These are phyloP conservation scores for Diarsia rubi DNA, from an alignment of 2,888 invertebrate genomes.

Conservation along the genomic window DNA sequence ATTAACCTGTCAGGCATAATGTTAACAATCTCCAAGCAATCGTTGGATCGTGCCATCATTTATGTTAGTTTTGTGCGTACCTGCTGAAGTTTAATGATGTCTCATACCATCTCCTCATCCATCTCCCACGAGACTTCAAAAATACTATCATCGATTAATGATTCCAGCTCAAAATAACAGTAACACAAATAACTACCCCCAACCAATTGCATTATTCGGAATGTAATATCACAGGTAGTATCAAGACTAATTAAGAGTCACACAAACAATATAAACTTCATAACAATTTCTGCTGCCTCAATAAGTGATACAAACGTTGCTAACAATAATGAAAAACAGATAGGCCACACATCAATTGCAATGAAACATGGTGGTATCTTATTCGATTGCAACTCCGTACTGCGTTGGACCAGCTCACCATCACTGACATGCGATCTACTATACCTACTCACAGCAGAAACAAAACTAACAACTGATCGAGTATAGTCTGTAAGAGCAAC, in stretches of 20 bases:
- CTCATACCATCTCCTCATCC: background rate
- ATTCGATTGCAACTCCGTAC: background rate
- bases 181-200: background rate
- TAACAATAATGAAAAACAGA: background rate
- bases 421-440: background rate
- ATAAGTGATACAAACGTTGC: background rate
- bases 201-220: background rate
- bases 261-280: background rate
- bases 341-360: background rate
- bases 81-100: background rate
- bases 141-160: too few relatives aligned
- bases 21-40: slow-evolving; percentile 12
- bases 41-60: background rate
- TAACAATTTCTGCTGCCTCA: background rate
- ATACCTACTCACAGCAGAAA: background rate
- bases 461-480: background rate
- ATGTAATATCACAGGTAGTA: background rate
- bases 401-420: background rate
- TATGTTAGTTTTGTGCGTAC: background rate
- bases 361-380: background rate
- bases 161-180: too few relatives aligned
- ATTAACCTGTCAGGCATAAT: slow-evolving; percentile 3
- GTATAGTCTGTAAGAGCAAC: background rate
- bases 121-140: background rate
- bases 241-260: background rate